Conservation (phyloP, 2,888 invertebrate species). For the Sycophila texana region DNA sequence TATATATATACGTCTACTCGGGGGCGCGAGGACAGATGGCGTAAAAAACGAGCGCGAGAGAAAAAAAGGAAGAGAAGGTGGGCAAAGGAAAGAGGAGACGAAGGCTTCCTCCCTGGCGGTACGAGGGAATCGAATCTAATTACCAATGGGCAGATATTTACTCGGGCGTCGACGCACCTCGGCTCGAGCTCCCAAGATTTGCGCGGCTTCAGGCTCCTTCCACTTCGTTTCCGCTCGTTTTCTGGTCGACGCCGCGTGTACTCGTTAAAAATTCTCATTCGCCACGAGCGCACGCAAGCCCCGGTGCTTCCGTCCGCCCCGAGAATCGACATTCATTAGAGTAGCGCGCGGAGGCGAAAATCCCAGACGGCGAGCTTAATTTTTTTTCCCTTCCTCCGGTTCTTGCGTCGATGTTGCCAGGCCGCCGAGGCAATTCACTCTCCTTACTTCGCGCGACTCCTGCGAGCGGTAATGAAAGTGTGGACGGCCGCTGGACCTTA, state of each 20-base stretch:
- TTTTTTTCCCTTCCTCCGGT: too few relatives aligned
- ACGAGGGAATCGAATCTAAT: constrained; percentile 67
- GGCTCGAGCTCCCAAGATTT: constrained; percentile 1
- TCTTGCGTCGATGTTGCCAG: too few relatives aligned
- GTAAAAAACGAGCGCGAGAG: constrained; percentile 16
- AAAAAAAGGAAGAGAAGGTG: neutral
- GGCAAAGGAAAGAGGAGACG: neutral
- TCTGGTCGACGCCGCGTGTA: constrained; percentile 44
- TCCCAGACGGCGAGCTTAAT: constrained; percentile 47
- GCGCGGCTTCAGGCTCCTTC: constrained; percentile 26
- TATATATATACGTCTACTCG: neutral
- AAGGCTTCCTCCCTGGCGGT: neutral
- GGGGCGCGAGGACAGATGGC: neutral
- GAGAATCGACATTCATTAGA: constrained; percentile 61
- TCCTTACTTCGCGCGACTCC: too few relatives aligned
- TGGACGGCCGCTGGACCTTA: too few relatives aligned
- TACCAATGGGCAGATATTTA: constrained; percentile 64
- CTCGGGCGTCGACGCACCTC: constrained; percentile 32
- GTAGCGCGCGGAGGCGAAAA: constrained; percentile 54
- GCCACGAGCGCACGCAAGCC: constrained; percentile 47
- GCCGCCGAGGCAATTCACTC: too few relatives aligned
- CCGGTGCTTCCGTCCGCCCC: constrained; percentile 43
- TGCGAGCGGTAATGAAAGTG: too few relatives aligned
- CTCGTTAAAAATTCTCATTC: constrained; percentile 61
- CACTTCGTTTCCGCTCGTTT: constrained; percentile 50